Percentiles rank a stretch among this genome's conserved stretches.
Evolutionary conservation across 2,797 vertebrate species (phyloP).

Genomic region (Fundulus diaphanus): DNA sequence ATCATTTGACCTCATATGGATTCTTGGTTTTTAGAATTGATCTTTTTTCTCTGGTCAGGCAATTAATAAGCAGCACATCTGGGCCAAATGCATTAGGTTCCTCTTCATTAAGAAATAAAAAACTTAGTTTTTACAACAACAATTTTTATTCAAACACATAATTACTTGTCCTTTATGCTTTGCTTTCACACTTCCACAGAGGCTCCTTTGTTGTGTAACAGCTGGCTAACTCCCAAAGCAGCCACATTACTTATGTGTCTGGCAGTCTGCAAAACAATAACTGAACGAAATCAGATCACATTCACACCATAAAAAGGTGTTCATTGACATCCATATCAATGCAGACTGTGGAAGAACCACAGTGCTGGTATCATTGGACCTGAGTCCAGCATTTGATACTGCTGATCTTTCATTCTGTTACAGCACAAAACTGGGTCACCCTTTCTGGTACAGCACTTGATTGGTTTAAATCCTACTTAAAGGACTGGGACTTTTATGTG

Average conservation of each 20-base stretch:
- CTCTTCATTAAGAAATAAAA: background rate
- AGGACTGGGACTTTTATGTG: too few species aligned
- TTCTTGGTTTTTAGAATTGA: background rate
- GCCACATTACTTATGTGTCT: background rate
- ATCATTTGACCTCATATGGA: background rate
- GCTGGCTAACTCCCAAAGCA: background rate
- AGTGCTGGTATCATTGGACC: too few species aligned
- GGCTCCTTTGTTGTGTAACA: background rate
- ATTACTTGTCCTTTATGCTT: background rate
- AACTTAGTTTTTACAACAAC: background rate
- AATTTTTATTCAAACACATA: background rate
- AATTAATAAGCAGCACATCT: background rate
- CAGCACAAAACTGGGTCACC: too few species aligned
- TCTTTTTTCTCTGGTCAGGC: background rate
- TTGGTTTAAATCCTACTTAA: too few species aligned
- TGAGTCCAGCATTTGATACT: too few species aligned
- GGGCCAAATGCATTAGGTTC: background rate
- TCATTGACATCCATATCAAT: too few species aligned
- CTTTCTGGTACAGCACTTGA: too few species aligned
- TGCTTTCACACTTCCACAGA: background rate
- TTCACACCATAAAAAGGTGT: background rate
- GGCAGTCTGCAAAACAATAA: background rate
- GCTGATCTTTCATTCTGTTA: too few species aligned
- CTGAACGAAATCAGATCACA: background rate
- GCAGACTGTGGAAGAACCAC: too few species aligned